Evolutionary conservation across 2,113 vertebrate genomes (phyloP).

Genomic region (Phrynosoma platyrhinos): DNA sequence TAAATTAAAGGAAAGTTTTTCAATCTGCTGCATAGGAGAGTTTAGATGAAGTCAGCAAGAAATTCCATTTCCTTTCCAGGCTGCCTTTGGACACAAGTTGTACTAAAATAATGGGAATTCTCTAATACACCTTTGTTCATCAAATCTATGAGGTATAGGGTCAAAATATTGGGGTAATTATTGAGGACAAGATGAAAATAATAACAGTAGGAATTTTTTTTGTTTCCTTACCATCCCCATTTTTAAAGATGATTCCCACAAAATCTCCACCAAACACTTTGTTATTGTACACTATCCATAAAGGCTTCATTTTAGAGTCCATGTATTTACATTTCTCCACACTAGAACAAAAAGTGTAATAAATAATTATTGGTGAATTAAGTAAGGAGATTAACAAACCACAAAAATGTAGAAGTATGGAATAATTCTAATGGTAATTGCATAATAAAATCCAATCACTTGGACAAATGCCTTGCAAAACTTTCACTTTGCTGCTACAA

Average conservation of each 20-base stretch:
- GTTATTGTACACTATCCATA: constrained; percentile 97
- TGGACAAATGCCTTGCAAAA: constrained; percentile 1
- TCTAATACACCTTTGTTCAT: constrained; percentile 12
- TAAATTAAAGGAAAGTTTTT: not conserved
- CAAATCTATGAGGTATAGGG: not conserved
- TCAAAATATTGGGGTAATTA: constrained; percentile 8
- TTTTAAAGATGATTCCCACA: constrained; percentile 97
- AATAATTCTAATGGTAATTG: not conserved
- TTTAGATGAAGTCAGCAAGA: not conserved
- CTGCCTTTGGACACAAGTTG: not conserved
- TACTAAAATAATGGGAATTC: constrained; percentile 6
- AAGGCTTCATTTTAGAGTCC: constrained; percentile 99
- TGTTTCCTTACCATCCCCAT: constrained; percentile 90
- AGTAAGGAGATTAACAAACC: constrained; percentile 1
- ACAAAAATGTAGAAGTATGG: constrained; percentile 3
- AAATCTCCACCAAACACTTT: constrained; percentile 90
- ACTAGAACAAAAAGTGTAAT: constrained; percentile 72
- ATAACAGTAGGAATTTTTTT: not conserved
- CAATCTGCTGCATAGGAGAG: not conserved
- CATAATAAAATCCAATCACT: not conserved
- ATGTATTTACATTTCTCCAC: constrained; percentile 97
- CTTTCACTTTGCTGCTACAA: constrained; percentile 3
- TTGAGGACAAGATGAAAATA: not conserved
- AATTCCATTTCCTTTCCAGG: not conserved
- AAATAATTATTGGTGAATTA: constrained; percentile 9